These are phyloP conservation scores for Marasmarcha lunaedactyla DNA, from an alignment of 2,888 invertebrate species.

Conservation along the genomic window DNA sequence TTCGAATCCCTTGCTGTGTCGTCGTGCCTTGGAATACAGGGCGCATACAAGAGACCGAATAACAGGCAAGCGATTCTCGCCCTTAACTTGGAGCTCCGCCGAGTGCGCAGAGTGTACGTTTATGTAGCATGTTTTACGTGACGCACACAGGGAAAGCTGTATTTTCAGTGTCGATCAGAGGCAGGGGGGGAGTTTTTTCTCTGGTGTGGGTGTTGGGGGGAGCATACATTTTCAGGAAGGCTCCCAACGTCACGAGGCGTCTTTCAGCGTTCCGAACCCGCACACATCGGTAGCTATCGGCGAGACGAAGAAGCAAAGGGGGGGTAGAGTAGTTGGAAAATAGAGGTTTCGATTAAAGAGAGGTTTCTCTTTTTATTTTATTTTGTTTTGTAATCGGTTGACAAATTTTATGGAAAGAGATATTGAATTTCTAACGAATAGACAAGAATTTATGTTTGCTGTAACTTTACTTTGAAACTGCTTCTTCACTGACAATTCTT, in stretches of 20 bases:
- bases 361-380: not conserved
- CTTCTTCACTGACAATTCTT: no score
- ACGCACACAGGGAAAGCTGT: conserved; percentile 25
- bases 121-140: conserved; percentile 46
- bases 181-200: conserved; percentile 45
- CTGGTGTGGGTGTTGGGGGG: conserved; percentile 28
- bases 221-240: conserved; percentile 66
- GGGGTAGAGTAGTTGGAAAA: conserved; percentile 27
- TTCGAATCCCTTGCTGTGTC: no score
- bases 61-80: no score
- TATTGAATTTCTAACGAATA: no score
- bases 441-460: no score
- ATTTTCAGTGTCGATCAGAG: conserved; percentile 28
- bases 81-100: no score
- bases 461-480: no score
- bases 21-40: no score
- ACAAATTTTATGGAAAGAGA: no score
- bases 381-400: no score
- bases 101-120: conserved; percentile 39
- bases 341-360: conserved; percentile 15
- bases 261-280: conserved; percentile 65
- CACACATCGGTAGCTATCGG: conserved; percentile 66
- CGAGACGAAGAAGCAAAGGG: conserved; percentile 66
- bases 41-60: no score
- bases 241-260: conserved; percentile 59